Evolutionary conservation across 53 echinoderm and acorn worm species (phyloP).

Genomic region (Arbacia lixula): DNA sequence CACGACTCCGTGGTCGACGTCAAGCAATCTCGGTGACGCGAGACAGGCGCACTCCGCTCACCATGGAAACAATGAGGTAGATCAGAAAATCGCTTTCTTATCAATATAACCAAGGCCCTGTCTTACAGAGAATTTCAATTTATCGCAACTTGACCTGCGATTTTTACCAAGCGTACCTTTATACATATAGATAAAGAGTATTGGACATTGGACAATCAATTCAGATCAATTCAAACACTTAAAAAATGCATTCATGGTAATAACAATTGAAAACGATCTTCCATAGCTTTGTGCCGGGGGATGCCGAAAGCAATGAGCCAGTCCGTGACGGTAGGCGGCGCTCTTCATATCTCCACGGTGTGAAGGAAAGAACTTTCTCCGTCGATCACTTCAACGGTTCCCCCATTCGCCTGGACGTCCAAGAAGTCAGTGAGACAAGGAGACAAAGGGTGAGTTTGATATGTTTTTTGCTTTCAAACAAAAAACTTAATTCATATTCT

Average conservation of each 20-base stretch:
- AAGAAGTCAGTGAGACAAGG: slow-evolving; percentile 40
- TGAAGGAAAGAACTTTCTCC: slow-evolving; percentile 31
- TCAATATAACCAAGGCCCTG: neutral
- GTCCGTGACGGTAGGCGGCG: slow-evolving; percentile 24
- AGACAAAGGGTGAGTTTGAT: slow-evolving; percentile 47
- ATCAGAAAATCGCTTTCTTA: too few relatives aligned
- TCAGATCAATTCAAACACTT: too few relatives aligned
- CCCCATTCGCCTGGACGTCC: neutral
- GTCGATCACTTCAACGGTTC: slow-evolving; percentile 30
- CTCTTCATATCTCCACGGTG: slow-evolving; percentile 56
- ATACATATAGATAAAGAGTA: too few relatives aligned
- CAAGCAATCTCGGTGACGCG: slow-evolving; percentile 52
- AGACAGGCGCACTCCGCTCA: slow-evolving; percentile 21
- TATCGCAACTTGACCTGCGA: too few relatives aligned
- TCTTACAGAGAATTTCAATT: too few relatives aligned
- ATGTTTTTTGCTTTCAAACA: too few relatives aligned
- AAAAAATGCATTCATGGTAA: too few relatives aligned
- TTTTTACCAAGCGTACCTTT: too few relatives aligned
- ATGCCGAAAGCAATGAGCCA: neutral
- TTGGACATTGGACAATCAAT: too few relatives aligned
- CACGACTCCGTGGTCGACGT: slow-evolving; percentile 41
- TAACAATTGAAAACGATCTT: too few relatives aligned
- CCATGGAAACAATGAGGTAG: slow-evolving; percentile 58
- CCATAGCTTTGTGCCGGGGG: too few relatives aligned
- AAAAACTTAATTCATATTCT: too few relatives aligned